Percentiles rank a stretch among this genome's conserved stretches.
phyloP scores from a whole-genome alignment of 2,797 vertebrate species.

The Oryzias dopingdopingensis region DNA sequence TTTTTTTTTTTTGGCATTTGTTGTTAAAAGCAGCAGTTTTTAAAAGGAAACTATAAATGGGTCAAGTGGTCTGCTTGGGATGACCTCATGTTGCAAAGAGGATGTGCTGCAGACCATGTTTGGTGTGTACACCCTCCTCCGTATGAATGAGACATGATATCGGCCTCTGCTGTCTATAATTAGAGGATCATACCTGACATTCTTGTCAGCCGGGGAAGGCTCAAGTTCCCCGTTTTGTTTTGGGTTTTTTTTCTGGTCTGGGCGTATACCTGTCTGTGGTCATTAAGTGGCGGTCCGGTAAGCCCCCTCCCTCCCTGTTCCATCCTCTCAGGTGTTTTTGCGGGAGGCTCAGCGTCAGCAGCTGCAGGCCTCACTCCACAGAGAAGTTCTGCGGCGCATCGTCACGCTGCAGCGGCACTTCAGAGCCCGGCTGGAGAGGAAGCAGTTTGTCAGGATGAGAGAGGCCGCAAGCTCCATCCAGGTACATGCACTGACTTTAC shows the following conservation, averaged over 20 bases:
- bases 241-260: slow-evolving; percentile 8
- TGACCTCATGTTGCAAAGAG: slow-evolving; percentile 24
- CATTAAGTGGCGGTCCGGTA: background rate
- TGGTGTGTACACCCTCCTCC: slow-evolving; percentile 5
- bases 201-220: slow-evolving; percentile 37
- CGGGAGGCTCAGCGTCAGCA: slow-evolving; percentile 88
- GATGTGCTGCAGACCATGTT: slow-evolving; percentile 48
- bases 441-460: slow-evolving; percentile 84
- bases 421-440: slow-evolving; percentile 84
- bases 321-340: slow-evolving; percentile 85
- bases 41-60: slow-evolving; percentile 21
- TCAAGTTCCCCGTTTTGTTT: background rate
- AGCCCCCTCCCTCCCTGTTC: slow-evolving; percentile 19
- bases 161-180: slow-evolving; percentile 63
- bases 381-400: slow-evolving; percentile 88
- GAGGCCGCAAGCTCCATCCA: slow-evolving; percentile 84
- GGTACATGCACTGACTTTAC: slow-evolving; percentile 59
- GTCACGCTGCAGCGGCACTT: slow-evolving; percentile 85
- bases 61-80: slow-evolving; percentile 5
- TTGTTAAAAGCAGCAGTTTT: background rate
- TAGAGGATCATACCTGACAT: slow-evolving; percentile 68
- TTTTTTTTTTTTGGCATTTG: background rate
- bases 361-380: slow-evolving; percentile 88
- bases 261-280: slow-evolving; percentile 13
- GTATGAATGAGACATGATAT: slow-evolving; percentile 42